phyloP scores from a whole-genome alignment of 2,888 invertebrate species.

The Druceiella hillmani region DNA sequence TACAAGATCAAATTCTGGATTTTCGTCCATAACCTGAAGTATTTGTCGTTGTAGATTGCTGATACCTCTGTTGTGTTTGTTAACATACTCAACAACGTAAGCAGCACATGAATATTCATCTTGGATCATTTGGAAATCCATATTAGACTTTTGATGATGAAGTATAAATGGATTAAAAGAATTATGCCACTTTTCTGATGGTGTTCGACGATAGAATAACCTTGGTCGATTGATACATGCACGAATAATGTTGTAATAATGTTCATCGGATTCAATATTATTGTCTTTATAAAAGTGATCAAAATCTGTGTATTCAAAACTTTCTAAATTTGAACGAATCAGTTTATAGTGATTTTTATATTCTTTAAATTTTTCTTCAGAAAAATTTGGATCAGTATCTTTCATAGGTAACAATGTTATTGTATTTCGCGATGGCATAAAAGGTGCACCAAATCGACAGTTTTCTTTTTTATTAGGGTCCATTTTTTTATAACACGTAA shows the following conservation, averaged over 20 bases:
- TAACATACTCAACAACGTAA: conserved; percentile 35
- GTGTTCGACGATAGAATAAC: conserved; percentile 29
- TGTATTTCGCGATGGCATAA: conserved; percentile 26
- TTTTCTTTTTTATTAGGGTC: conserved; percentile 23
- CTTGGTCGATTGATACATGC: conserved; percentile 31
- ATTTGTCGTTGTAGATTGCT: conserved; percentile 9
- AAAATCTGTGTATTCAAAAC: conserved; percentile 25
- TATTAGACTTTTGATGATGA: conserved; percentile 29
- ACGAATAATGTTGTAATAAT: conserved; percentile 25
- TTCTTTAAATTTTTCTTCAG: conserved; percentile 19
- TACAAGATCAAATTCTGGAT: conserved; percentile 6
- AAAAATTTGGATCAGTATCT: conserved; percentile 20
- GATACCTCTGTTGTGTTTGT: conserved; percentile 30
- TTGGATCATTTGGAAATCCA: conserved; percentile 32
- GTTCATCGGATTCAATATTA: conserved; percentile 26
- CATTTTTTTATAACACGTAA: conserved; percentile 27
- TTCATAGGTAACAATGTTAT: conserved; percentile 27
- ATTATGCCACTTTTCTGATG: conserved; percentile 33
- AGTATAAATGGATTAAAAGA: conserved; percentile 33
- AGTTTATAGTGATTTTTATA: conserved; percentile 21
- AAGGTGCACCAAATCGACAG: conserved; percentile 30
- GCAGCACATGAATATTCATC: conserved; percentile 35
- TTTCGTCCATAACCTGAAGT: conserved; percentile 4
- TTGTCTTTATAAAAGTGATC: conserved; percentile 27
- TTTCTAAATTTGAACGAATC: conserved; percentile 27